Base-by-base conservation (phyloP, 1,140 invertebrate species). In the Ruditapes philippinarum region DNA sequence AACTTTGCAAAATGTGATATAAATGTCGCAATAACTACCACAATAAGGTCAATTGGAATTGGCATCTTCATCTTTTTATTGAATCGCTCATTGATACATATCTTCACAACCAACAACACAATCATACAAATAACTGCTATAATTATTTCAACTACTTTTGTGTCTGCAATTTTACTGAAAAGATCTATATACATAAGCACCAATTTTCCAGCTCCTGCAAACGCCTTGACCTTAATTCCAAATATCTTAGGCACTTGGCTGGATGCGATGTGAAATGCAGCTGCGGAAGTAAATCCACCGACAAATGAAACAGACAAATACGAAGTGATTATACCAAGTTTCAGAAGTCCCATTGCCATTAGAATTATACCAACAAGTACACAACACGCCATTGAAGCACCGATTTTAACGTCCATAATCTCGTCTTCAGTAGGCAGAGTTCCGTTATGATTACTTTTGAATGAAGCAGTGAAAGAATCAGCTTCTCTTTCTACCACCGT, bases 191-290 rank as follows among this genome's bases (percentile, higher is more conserved):
- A 93, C 31, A 83, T 93, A 5, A 91, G 81, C n/a, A 96, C 82
- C 1, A 94, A 28, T 49, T 92, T 93, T 12, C 93, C 92, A 0
- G 90, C 54, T 11, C 93, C 93, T 33, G 91, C 49, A 36, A 79
- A 54, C 0, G 54, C 17, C 22, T 25, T 36, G 2, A 93, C 60
- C n/a, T 76, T 82, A 0, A 99, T 94, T 1, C 98, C 98, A 79
- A 99, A 96, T 0, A 99, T 96, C 65, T 93, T 93, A 1, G 90
- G 85, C 12, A 99, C 95, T 96, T 99, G 98, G 0, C 98, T 98
- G 95, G 96, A 99, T 98, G 2, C 98, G 98, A 99, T 98, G 92
- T 99, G 98, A 87, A 98, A 95, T 0, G 98, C 98, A 4, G 98
- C 98, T 0, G 97, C 98, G 0, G 98, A 98, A 1, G 98, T 99